phyloP scores from a whole-genome alignment of 2,113 vertebrate genomes.

The Stegastes partitus region DNA sequence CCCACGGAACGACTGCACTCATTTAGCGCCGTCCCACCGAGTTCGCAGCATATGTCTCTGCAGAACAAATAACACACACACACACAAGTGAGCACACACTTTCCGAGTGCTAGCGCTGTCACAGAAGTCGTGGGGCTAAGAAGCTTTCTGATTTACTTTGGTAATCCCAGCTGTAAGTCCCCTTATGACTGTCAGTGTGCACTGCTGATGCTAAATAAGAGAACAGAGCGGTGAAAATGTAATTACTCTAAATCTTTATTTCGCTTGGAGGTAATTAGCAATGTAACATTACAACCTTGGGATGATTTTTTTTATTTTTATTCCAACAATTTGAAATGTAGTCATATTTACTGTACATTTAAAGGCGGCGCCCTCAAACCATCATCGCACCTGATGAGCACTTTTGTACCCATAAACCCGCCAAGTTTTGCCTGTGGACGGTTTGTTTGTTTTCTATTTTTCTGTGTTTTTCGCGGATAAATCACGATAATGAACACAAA shows the following conservation, averaged over 20 bases:
- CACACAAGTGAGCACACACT: conserved; percentile 32
- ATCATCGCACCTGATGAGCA: conserved; percentile 27
- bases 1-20: conserved; percentile 43
- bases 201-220: conserved; percentile 54
- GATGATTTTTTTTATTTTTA: conserved; percentile 28
- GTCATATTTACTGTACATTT: conserved; percentile 52
- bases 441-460: neutral
- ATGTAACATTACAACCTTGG: conserved; percentile 51
- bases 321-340: no score
- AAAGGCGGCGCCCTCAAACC: conserved; percentile 17
- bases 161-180: conserved; percentile 78
- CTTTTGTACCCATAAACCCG: conserved; percentile 9
- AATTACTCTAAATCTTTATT: conserved; percentile 78
- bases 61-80: conserved; percentile 33
- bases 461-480: neutral
- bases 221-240: conserved; percentile 55
- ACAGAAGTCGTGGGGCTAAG: conserved; percentile 72
- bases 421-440: neutral
- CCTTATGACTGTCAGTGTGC: conserved; percentile 57
- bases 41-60: conserved; percentile 28
- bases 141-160: conserved; percentile 78
- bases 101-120: conserved; percentile 35
- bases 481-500: conserved; percentile 24
- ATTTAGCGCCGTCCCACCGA: conserved; percentile 39
- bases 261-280: conserved; percentile 72